Evolutionary conservation across 2,113 vertebrate species (phyloP), one percentile per base, ranked within the genome.

Genomic region (Cephalopterus ornatus): DNA sequence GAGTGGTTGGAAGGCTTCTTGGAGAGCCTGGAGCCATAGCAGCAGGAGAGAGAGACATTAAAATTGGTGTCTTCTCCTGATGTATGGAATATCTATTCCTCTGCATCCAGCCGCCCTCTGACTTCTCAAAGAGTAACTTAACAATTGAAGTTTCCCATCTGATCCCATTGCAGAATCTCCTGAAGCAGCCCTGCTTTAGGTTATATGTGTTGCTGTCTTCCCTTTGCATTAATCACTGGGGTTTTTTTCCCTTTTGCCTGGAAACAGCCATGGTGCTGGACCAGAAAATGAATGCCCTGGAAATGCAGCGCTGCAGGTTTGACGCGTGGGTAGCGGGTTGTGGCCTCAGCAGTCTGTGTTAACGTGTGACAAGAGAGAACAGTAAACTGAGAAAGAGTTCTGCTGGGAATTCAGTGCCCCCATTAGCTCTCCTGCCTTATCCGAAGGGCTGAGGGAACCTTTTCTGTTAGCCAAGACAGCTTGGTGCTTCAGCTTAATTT

Each of bases 401-500:
- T 95, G 97, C 59, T 96, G 98, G 89, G 97, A 86, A 97, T 97
- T 97, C 82, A 67, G 61, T 94, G 96, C 91, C 93, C 97, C 96
- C 89, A 24, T 97, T 97, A 81, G 81, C 96, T 89, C 78, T 93
- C 90, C 79, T 92, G 3, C 53, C 96, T 90, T 93, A 97, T 97
- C 94, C 5, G 22, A 97, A 98, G 95, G 97, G 96, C 96, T 98
- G 93, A 97, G 77, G 95, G 97, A 97, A 80, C 30, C 89, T 88
- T 95, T 74, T 23, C 68, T 76, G 92, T 97, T 97, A 97, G 97
- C 97, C 98, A 97, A 96, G 96, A 61, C 89, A 96, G 97, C 95
- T 98, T 97, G 74, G 84, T 92, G 95, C 97, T 97, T 95, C 59
- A 78, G 95, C 97, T 98, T 98, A 98, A 98, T 98, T 98, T 98